Percentiles rank a stretch among this genome's conserved stretches.
These are phyloP conservation scores for Lithophane socia DNA, from an alignment of 2,888 invertebrate genomes.

Conservation along the genomic window DNA sequence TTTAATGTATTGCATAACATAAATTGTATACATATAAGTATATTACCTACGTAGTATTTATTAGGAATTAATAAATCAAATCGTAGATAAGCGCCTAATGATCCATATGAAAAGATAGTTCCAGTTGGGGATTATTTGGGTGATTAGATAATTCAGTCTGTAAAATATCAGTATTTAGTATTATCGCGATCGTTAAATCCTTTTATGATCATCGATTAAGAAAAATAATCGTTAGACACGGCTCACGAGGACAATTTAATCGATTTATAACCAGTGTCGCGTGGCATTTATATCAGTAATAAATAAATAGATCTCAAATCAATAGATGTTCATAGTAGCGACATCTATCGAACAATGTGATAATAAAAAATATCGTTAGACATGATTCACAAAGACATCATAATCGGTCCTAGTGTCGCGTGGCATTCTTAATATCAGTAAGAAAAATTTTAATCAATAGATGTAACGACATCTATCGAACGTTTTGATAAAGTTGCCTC, in stretches of 20 bases:
- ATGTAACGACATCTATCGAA: slow-evolving; percentile 68
- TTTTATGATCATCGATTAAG: slow-evolving; percentile 31
- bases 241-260: slow-evolving; percentile 8
- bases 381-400: not conserved
- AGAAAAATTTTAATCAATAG: not conserved
- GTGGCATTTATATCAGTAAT: slow-evolving; percentile 4
- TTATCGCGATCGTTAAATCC: slow-evolving; percentile 42
- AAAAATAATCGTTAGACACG: slow-evolving; percentile 1
- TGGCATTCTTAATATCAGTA: slow-evolving; percentile 5
- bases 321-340: slow-evolving; percentile 51
- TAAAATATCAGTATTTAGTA: slow-evolving; percentile 27
- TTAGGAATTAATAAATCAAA: slow-evolving; percentile 45
- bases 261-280: slow-evolving; percentile 7
- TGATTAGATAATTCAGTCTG: slow-evolving; percentile 42
- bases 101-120: slow-evolving; percentile 26
- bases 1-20: not conserved
- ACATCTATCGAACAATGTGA: slow-evolving; percentile 61
- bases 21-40: not conserved
- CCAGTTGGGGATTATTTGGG: slow-evolving; percentile 8
- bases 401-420: slow-evolving; percentile 7
- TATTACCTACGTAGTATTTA: not conserved
- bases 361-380: not conserved
- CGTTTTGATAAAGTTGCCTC: not conserved
- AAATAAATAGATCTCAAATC: not conserved
- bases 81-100: slow-evolving; percentile 39